Evolutionary conservation across 2,113 vertebrate species (phyloP).

Genomic region (Nothoprocta perdicaria): DNA sequence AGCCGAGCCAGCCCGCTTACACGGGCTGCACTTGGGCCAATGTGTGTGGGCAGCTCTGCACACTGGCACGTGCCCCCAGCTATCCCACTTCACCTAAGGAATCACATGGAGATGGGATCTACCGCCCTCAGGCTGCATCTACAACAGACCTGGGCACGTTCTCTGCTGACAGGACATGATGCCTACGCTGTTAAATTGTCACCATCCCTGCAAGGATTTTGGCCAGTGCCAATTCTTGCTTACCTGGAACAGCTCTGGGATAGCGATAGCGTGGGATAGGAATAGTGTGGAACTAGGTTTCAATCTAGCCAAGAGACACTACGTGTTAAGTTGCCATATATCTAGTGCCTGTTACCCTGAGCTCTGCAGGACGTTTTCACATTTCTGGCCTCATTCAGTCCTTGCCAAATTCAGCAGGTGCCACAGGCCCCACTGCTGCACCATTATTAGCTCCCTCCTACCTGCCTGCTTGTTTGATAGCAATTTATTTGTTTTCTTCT

Average conservation of each 20-base stretch:
- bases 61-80: not conserved
- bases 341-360: not conserved
- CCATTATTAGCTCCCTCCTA: accelerated
- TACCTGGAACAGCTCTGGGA: not conserved
- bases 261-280: too few species aligned
- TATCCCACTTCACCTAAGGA: not conserved
- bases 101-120: not conserved
- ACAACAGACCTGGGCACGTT: too few species aligned
- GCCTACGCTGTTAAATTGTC: not conserved
- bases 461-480: not conserved
- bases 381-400: not conserved
- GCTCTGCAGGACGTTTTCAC: not conserved
- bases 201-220: not conserved
- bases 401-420: not conserved
- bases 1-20: not conserved
- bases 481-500: not conserved
- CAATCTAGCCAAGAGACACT: not conserved
- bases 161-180: not conserved
- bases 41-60: too few species aligned
- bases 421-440: not conserved
- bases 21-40: not conserved
- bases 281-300: not conserved
- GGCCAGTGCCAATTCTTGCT: not conserved
- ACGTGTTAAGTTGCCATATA: not conserved
- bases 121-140: too few species aligned